Evolutionary conservation across 2,888 invertebrate genomes (phyloP), one percentile per base, ranked within the genome.

Genomic region (Eilema caniola): DNA sequence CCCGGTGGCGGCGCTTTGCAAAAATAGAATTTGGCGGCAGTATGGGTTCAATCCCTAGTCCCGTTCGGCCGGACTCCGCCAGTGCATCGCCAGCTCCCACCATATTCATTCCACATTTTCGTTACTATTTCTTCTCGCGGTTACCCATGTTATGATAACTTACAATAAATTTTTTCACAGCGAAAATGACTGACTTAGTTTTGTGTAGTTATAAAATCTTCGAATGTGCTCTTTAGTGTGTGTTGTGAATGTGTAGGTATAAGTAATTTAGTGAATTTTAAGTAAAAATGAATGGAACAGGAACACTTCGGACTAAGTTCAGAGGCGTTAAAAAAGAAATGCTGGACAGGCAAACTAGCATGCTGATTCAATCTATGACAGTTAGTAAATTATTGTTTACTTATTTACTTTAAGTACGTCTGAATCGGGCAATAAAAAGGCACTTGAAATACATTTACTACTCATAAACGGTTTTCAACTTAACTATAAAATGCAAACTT

Each of bases 241-340:
- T 61, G 31, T 11, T 70, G 72, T 78, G 75, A 69, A 71, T 76
- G 72, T 74, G 72, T 75, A 3, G 74, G 53, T 79, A 78, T 78
- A 37, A 37, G 12, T 37, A 28, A 25, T 83, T 85, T 80, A 74
- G 77, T 84, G 79, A 82, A 83, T 86, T 86, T 74, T 71, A 71
- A 77, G 74, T 83, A 71, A 92, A 82, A 81, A 95, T 94, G 95
- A 96, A 96, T 88, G 96, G 96, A 24, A 95, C 92, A 74, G 96
- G 96, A 65, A 95, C 96, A 66, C 93, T 96, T 73, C 96, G 96
- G 86, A 96, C 96, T 89, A 96, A 96, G 87, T 98, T 98, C 90
- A 96, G 98, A 84, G 98, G 98, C 57, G 95, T 98, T 72, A 97
- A 97, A 88, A 98, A 97, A 90, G 97, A 97, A 85, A 96, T 97